phyloP scores from a whole-genome alignment of 2,797 vertebrate genomes.

The Choloepus didactylus region DNA sequence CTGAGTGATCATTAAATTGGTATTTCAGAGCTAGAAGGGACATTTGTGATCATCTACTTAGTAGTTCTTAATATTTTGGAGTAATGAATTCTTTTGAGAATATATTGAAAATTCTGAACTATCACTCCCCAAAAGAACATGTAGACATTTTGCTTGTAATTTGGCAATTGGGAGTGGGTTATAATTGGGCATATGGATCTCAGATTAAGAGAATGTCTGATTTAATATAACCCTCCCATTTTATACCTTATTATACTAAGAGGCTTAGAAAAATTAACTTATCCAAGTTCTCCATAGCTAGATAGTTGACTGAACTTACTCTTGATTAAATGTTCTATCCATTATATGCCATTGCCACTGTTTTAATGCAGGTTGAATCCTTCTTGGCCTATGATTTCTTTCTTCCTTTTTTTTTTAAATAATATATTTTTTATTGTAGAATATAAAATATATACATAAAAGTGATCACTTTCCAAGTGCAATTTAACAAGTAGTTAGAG shows the following conservation, averaged over 20 bases:
- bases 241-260: constrained; percentile 36
- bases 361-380: constrained; percentile 49
- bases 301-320: not conserved
- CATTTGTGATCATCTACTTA: not conserved
- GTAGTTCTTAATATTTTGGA: constrained; percentile 49
- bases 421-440: no score
- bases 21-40: constrained; percentile 30
- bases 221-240: not conserved
- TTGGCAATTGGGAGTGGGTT: not conserved
- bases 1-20: not conserved
- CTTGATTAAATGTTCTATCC: constrained; percentile 4
- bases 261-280: constrained; percentile 32
- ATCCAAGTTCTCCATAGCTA: not conserved
- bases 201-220: constrained; percentile 15
- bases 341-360: not conserved
- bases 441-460: no score
- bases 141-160: not conserved
- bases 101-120: constrained; percentile 31
- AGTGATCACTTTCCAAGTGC: no score
- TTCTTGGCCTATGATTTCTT: not conserved
- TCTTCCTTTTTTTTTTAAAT: no score
- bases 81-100: constrained; percentile 24
- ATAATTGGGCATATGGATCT: not conserved
- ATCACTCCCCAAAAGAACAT: not conserved
- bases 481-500: no score